Evolutionary conservation across 2,113 vertebrate species (phyloP).

Genomic region (Nematolebias whitei): DNA sequence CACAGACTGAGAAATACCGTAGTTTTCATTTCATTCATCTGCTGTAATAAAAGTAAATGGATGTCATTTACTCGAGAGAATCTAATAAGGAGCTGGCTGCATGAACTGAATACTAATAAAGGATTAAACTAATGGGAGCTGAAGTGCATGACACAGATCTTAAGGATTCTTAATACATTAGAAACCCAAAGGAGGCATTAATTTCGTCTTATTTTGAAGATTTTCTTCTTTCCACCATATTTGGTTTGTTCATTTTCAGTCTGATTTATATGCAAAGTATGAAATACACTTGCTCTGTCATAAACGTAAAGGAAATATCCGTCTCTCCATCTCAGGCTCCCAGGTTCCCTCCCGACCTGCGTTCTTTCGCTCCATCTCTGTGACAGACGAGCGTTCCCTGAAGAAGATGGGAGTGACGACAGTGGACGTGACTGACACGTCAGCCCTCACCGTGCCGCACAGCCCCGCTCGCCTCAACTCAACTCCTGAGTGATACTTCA

Average conservation of each 20-base stretch:
- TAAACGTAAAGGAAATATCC: conserved; percentile 4
- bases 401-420: conserved; percentile 78
- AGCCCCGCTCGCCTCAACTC: conserved; percentile 69
- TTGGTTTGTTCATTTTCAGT: too few species aligned
- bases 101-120: conserved; percentile 51
- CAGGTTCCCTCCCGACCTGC: conserved; percentile 43
- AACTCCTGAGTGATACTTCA: conserved; percentile 64
- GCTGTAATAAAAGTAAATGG: conserved; percentile 61
- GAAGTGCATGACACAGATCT: conserved; percentile 32
- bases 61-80: conserved; percentile 51
- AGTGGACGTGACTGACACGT: conserved; percentile 44
- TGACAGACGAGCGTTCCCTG: conserved; percentile 77
- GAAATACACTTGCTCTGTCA: conserved; percentile 12
- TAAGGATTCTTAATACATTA: conserved; percentile 33
- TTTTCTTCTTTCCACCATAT: neutral
- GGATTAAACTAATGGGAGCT: conserved; percentile 40
- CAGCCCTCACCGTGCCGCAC: conserved; percentile 26
- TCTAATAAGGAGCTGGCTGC: conserved; percentile 32
- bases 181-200: conserved; percentile 25
- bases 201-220: conserved; percentile 15
- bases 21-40: conserved; percentile 55
- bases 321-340: conserved; percentile 37
- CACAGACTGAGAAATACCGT: conserved; percentile 17
- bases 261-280: conserved; percentile 1
- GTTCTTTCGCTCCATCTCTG: conserved; percentile 78